phyloP scores from a whole-genome alignment of 1,140 invertebrate genomes.

The Trichonephila clavipes region DNA sequence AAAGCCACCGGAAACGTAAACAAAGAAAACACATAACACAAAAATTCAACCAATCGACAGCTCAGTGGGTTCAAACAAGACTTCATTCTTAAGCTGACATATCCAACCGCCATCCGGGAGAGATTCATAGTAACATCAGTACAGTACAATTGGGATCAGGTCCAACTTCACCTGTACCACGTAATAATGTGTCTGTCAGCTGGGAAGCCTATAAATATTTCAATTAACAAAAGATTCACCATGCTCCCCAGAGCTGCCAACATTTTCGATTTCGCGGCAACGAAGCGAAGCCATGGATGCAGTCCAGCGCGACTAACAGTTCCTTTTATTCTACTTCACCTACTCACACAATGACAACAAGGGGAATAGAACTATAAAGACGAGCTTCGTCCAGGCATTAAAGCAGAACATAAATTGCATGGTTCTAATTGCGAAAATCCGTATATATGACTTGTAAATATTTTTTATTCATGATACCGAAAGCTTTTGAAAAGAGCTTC shows the following conservation, averaged over 20 bases:
- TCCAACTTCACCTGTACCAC: not conserved
- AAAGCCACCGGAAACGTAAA: too few species aligned
- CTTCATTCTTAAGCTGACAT: not conserved
- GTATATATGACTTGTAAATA: too few species aligned
- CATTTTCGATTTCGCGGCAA: slow-evolving; percentile 39
- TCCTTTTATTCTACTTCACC: not conserved
- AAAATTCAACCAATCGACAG: not conserved
- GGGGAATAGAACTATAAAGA: not conserved
- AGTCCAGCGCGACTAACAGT: not conserved
- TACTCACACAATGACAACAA: not conserved
- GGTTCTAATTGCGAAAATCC: too few species aligned
- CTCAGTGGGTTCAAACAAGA: not conserved
- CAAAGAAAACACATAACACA: too few species aligned
- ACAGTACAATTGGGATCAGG: not conserved
- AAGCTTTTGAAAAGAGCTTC: too few species aligned
- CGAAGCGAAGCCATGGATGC: not conserved
- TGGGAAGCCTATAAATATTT: slow-evolving; percentile 22
- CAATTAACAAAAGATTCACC: slow-evolving; percentile 33
- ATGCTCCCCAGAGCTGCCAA: slow-evolving; percentile 14
- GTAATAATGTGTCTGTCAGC: not conserved
- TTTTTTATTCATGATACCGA: too few species aligned
- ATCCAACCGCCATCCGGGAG: not conserved
- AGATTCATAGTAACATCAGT: not conserved
- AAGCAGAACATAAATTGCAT: too few species aligned
- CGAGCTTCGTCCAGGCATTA: not conserved